Evolutionary conservation across 2,113 vertebrate species (phyloP), one percentile per base, ranked within the genome.

Genomic region (Python bivittatus): DNA sequence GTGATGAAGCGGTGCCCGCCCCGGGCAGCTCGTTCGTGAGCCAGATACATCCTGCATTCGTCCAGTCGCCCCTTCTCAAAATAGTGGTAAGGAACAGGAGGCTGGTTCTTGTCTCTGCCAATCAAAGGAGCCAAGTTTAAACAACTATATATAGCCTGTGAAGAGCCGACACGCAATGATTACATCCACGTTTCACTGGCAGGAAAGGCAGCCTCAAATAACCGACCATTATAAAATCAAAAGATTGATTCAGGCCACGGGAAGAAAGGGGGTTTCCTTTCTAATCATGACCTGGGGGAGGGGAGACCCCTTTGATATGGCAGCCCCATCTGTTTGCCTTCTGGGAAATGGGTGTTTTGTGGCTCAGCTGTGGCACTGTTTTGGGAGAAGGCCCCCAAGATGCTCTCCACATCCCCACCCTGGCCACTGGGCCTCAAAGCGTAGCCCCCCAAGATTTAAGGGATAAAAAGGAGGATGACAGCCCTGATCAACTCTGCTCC

Each of bases 1-100:
- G 99, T 99, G 97, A 99, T 99, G 97, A 99, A 99, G 95, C 99
- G 98, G 93, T 99, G 99, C 0, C 98, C 99, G 0, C 98, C 99
- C 0, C 93, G 98, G 0, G 53, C 96, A 0, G 98, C 98, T 64
- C 88, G 96, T 95, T 99, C 99, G 0, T 99, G 99, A 1, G 96
- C 88, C 86, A 97, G 97, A 97, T 99, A 99, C 98, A 98, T 99
- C 93, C 83, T 97, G 94, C 99, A 99, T 95, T 99, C 99, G 0
- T 98, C 97, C 91, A 99, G 92, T 8, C 94, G 93, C 53, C 97
- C 98, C 96, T 96, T 97, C 97, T 99, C 99, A 0, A 99, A 99
- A 97, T 99, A 99, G 95, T 99, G 99, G 96, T 99, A 99, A 0
- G 99, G 99, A 94, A 98, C 99, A 0, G 96, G 97, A 0, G 97